These are phyloP conservation scores for Acanthurus lineatus DNA, from an alignment of 2,797 vertebrate species.

Conservation along the genomic window DNA sequence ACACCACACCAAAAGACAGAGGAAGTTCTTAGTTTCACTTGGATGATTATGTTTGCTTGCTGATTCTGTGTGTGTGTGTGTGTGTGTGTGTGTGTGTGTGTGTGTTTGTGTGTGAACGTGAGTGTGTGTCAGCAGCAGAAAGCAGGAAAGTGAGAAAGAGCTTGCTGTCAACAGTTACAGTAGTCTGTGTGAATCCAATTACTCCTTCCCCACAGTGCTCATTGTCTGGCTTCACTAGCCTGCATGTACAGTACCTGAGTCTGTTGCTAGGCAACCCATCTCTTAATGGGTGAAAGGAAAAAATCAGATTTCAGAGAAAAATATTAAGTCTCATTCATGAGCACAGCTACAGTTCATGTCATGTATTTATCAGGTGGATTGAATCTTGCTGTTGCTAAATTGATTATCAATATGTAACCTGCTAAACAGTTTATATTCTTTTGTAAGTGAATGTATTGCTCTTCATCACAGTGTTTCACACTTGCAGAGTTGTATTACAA, in stretches of 20 bases:
- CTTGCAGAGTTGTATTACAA: background rate
- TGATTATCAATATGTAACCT: background rate
- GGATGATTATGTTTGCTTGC: background rate
- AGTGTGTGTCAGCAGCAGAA: background rate
- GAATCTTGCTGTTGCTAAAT: background rate
- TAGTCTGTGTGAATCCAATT: conserved; percentile 65
- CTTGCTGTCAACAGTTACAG: conserved; percentile 51
- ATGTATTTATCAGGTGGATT: background rate
- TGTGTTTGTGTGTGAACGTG: background rate
- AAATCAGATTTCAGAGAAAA: conserved; percentile 56
- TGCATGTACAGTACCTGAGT: conserved; percentile 73
- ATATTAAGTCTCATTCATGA: conserved; percentile 33
- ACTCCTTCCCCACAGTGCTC: conserved; percentile 51
- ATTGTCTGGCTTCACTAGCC: conserved; percentile 69
- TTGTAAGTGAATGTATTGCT: background rate
- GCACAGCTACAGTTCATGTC: background rate
- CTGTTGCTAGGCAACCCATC: conserved; percentile 82
- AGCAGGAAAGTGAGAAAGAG: conserved; percentile 16
- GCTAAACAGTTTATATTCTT: background rate
- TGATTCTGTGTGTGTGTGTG: conserved; percentile 16
- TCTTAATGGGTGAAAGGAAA: conserved; percentile 44
- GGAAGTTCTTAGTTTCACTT: background rate
- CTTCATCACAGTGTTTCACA: no score
- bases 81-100: conserved; percentile 11
- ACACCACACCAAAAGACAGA: background rate